Evolutionary conservation across 2,113 vertebrate species (phyloP), one percentile per base, ranked within the genome.

Genomic region (Pelmatolapia mariae): DNA sequence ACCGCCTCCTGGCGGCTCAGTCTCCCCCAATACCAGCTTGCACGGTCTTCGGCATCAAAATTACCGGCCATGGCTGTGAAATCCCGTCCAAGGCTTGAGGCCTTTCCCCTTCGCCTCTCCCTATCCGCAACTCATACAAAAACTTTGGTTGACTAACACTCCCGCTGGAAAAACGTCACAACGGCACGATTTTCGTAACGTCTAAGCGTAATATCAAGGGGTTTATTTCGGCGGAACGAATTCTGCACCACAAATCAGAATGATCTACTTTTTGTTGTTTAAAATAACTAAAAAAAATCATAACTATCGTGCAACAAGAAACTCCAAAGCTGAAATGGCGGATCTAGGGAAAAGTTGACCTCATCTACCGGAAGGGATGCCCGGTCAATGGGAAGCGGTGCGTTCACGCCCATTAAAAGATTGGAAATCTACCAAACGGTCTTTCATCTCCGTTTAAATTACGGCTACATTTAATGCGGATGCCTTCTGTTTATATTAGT

Each of bases 11-110:
- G 97, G 80, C 98, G 97, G 91, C 97, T 98, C 83, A 99, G 89
- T 84, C 96, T 95, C 1, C 98, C 98, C 98, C 98, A 99, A 95
- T 98, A 99, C 98, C 98, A 99, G 95, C 98, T 98, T 54, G 91
- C 97, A 86, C 97, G 97, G 96, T 99, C 98, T 90, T 98, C 98
- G 85, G 97, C 97, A 94, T 99, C 98, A 95, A 99, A 99, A 95
- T 99, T 97, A 93, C 97, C 98, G 89, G 98, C 98, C 98, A 99
- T 99, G 93, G 95, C 95, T 94, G 94, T 89, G 91, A 93, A 87
- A 95, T 95, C 95, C 88, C 84, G 81, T 92, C 94, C 96, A 93
- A 96, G 96, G 95, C 95, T 96, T 94, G 92, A 95, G 92, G 95
- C 96, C 96, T 94, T 93, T 92, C 91, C 92, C 91, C 90, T 88